Evolutionary conservation across 2,113 vertebrate species (phyloP).

Genomic region (Phrynosoma blainvillii): DNA sequence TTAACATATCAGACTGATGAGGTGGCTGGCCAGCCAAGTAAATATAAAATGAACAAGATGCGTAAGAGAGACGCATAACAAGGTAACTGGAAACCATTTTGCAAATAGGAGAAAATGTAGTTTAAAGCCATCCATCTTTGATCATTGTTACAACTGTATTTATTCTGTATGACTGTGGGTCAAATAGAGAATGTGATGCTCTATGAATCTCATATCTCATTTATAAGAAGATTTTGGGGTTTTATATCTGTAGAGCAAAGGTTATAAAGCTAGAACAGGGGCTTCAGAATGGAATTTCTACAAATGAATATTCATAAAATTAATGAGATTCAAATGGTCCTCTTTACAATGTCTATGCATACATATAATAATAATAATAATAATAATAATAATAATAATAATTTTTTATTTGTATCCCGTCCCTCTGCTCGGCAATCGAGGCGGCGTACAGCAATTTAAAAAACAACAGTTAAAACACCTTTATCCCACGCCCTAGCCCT

Average conservation of each 20-base stretch:
- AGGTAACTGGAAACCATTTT: not conserved
- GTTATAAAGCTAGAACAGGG: not conserved
- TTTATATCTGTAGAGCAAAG: not conserved
- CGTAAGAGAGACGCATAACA: not conserved
- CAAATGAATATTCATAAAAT: too few relatives aligned
- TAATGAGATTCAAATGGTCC: too few relatives aligned
- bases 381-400: too few relatives aligned
- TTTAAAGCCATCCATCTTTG: not conserved
- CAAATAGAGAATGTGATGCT: not conserved
- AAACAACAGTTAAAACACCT: too few relatives aligned
- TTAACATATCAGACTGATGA: not conserved
- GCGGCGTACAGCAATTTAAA: too few relatives aligned
- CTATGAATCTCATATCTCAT: not conserved
- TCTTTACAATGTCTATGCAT: too few relatives aligned
- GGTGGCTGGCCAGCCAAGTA: not conserved
- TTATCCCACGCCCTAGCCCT: too few relatives aligned
- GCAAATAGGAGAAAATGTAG: not conserved
- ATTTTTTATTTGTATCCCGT: too few relatives aligned
- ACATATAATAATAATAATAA: too few relatives aligned
- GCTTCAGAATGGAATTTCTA: not conserved
- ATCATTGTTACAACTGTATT: not conserved
- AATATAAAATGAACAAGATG: not conserved
- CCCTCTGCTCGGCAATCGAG: too few relatives aligned
- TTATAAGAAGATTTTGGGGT: not conserved
- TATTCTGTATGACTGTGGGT: not conserved